phyloP scores from a whole-genome alignment of 2,888 invertebrate species.

The Autographa gamma region DNA sequence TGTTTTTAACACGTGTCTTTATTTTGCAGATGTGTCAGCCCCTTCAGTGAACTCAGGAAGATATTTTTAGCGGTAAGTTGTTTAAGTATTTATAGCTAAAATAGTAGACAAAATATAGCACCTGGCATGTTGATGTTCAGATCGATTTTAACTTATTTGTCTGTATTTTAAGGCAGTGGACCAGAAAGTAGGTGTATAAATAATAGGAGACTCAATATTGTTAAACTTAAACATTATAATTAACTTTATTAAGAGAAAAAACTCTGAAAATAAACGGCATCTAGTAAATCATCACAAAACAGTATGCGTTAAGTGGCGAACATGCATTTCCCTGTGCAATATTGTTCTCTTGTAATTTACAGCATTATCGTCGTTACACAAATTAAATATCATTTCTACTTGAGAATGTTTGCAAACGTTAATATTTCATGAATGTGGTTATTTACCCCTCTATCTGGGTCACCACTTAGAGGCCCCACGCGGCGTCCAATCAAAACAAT shows the following conservation, averaged over 20 bases:
- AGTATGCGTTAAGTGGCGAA: too few species aligned
- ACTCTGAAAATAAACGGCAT: too few species aligned
- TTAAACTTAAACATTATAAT: too few species aligned
- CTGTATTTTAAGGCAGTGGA: too few species aligned
- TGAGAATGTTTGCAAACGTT: not conserved
- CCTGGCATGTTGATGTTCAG: too few species aligned
- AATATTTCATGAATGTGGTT: not conserved
- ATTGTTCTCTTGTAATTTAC: not conserved
- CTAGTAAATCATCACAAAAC: too few species aligned
- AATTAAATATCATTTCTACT: not conserved
- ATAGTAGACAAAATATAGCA: too few species aligned
- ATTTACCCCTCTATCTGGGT: slow-evolving; percentile 15
- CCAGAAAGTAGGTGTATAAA: too few species aligned
- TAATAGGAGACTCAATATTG: too few species aligned
- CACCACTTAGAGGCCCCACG: slow-evolving; percentile 22
- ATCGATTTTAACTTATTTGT: too few species aligned
- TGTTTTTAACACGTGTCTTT: slow-evolving; percentile 16
- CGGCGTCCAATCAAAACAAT: slow-evolving; percentile 18
- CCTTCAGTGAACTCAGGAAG: slow-evolving; percentile 14
- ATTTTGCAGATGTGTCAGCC: slow-evolving; percentile 56
- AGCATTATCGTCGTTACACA: not conserved
- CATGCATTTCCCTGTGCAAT: too few species aligned
- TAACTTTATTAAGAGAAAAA: too few species aligned
- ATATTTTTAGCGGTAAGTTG: slow-evolving; percentile 47
- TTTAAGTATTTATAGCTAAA: not conserved